Conservation (phyloP, 1,140 invertebrate species). For the Homalodisca vitripennis region DNA sequence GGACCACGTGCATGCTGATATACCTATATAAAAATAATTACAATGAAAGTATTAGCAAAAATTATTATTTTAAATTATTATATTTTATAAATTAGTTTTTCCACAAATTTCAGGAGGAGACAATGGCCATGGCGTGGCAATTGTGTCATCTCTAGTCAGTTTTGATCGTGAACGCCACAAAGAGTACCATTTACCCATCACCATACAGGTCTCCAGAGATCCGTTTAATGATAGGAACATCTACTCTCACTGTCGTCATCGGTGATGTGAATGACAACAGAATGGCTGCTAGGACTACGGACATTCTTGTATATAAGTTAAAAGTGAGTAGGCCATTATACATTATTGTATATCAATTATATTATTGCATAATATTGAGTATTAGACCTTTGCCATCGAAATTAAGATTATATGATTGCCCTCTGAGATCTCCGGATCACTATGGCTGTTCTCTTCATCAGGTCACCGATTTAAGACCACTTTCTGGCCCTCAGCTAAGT, state of each 20-base stretch:
- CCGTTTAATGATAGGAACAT: neutral
- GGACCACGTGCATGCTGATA: no score
- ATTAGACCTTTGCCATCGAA: neutral
- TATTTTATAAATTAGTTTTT: no score
- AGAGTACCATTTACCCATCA: neutral
- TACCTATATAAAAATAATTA: no score
- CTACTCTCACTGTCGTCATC: neutral
- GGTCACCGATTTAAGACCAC: neutral
- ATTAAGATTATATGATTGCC: neutral
- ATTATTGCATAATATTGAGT: no score
- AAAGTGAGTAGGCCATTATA: no score
- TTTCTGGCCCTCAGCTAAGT: neutral
- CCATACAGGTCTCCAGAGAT: neutral
- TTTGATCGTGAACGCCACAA: neutral
- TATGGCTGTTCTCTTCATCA: neutral
- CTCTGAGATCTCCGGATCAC: neutral
- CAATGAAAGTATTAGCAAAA: no score
- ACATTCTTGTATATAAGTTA: neutral
- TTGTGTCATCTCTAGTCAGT: neutral
- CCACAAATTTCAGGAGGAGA: constrained; percentile 3
- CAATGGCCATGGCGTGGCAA: neutral
- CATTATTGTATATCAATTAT: no score
- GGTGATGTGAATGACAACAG: constrained; percentile 1
- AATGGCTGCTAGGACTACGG: neutral
- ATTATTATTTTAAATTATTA: no score